Percentiles rank a stretch among this genome's conserved stretches.
Evolutionary conservation across 2,888 invertebrate genomes (phyloP).

Genomic region (Cosmia trapezina): DNA sequence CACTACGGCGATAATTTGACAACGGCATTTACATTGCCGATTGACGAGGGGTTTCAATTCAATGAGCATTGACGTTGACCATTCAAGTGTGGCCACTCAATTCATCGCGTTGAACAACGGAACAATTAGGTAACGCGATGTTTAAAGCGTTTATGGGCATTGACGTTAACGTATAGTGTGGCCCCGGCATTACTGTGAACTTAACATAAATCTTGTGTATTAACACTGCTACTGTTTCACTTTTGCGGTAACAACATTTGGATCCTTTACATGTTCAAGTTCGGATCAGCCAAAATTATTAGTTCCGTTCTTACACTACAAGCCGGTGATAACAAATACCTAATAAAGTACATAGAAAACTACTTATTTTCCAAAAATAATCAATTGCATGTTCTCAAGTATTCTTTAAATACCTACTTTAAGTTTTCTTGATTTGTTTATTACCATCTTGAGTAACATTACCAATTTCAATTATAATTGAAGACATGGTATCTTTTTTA

Average conservation of each 20-base stretch:
- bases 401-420: background rate
- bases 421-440: conserved; percentile 7
- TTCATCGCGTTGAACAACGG: no score
- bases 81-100: no score
- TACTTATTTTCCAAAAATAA: background rate
- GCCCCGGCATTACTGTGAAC: no score
- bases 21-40: no score
- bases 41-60: no score
- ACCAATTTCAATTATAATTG: conserved; percentile 73
- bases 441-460: conserved; percentile 26
- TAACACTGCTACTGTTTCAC: background rate
- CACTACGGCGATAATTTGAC: no score
- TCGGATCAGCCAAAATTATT: background rate
- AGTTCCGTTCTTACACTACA: conserved; percentile 1
- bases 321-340: conserved; percentile 7
- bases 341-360: conserved; percentile 3
- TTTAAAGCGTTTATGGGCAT: no score
- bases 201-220: no score
- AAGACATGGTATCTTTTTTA: conserved; percentile 62
- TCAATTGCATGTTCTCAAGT: background rate
- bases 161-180: no score
- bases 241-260: background rate
- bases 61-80: no score
- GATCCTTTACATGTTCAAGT: background rate
- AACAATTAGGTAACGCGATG: no score